phyloP scores from a whole-genome alignment of 2,888 invertebrate genomes.

The Endotricha flammealis region DNA sequence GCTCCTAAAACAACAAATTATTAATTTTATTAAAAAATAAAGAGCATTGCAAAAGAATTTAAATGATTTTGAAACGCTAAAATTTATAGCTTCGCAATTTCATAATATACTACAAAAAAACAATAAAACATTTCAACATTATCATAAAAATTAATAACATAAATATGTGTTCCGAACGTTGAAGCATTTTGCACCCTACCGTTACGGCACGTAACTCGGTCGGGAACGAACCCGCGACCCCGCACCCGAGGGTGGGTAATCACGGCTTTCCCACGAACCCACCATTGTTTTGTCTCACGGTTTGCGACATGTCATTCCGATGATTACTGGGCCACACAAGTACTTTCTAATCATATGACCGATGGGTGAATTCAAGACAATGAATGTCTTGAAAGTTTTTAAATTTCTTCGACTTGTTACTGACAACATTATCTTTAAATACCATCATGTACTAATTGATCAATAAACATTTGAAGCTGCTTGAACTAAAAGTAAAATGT shows the following conservation, averaged over 20 bases:
- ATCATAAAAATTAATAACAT: slow-evolving; percentile 33
- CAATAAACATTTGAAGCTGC: too few species aligned
- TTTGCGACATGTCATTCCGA: slow-evolving; percentile 66
- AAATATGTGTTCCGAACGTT: slow-evolving; percentile 58
- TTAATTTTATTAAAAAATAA: too few species aligned
- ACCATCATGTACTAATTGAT: too few species aligned
- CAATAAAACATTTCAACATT: slow-evolving; percentile 10
- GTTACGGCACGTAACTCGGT: slow-evolving; percentile 52
- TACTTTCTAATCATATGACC: slow-evolving; percentile 53
- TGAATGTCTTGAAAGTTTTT: slow-evolving; percentile 6
- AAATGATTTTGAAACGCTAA: too few species aligned
- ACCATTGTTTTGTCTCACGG: slow-evolving; percentile 67
- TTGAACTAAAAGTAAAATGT: too few species aligned
- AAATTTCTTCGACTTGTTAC: too few species aligned
- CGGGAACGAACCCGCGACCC: slow-evolving; percentile 52
- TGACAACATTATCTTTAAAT: too few species aligned
- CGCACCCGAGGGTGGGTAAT: slow-evolving; percentile 55
- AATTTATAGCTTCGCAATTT: too few species aligned
- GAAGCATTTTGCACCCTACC: slow-evolving; percentile 67
- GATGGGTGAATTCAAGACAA: slow-evolving; percentile 14
- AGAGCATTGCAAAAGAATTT: too few species aligned
- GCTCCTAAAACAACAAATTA: too few species aligned
- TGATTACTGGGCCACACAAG: slow-evolving; percentile 47
- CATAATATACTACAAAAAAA: too few species aligned
- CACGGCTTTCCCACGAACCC: slow-evolving; percentile 65